Conservation (phyloP, 2,113 vertebrate species). For the Pardalotus punctatus region DNA sequence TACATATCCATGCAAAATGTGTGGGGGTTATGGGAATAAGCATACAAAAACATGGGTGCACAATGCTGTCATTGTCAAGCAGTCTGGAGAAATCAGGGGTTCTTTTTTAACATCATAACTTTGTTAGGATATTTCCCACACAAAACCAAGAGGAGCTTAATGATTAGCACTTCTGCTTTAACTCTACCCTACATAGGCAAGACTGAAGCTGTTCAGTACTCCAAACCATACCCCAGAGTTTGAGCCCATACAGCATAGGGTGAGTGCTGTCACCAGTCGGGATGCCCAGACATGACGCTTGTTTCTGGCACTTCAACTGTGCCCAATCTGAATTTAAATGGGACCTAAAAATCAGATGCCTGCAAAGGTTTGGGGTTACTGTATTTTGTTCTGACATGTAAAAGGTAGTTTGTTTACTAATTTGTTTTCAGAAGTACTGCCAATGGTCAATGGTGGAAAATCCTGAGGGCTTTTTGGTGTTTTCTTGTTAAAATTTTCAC, state of each 20-base stretch:
- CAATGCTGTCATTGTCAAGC: neutral
- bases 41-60: neutral
- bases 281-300: neutral
- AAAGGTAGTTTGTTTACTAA: neutral
- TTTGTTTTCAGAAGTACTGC: neutral
- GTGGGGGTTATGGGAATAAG: neutral
- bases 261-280: rapidly evolving
- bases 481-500: neutral
- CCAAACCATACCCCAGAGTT: neutral
- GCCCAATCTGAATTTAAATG: neutral
- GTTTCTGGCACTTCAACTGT: neutral
- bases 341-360: neutral
- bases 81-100: neutral
- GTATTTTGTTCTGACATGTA: neutral
- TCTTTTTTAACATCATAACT: neutral
- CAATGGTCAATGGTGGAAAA: neutral
- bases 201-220: rapidly evolving
- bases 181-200: rapidly evolving
- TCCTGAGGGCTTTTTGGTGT: neutral
- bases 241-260: rapidly evolving
- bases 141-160: neutral
- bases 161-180: neutral
- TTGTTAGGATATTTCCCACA: neutral
- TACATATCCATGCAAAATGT: slow-evolving; percentile 15
- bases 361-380: neutral